Percentiles rank a stretch among this genome's conserved stretches.
Conservation (phyloP, 2,888 invertebrate genomes). For the Petrolisthes cinctipes region DNA sequence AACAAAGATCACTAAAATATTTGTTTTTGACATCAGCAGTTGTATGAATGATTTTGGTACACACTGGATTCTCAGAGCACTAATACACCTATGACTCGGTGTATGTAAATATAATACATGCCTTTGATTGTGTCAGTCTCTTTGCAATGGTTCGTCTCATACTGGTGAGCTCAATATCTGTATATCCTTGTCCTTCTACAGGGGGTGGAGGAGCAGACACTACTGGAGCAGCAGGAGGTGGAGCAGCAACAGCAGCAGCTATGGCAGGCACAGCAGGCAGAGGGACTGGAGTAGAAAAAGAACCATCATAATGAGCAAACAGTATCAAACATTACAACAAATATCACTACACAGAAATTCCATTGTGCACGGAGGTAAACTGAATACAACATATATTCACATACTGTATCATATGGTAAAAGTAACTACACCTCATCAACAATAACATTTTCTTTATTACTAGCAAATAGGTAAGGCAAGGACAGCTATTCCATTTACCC, state of each 20-base stretch:
- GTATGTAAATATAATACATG: constrained; percentile 65
- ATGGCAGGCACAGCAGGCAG: constrained; percentile 66
- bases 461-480: not conserved
- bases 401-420: not conserved
- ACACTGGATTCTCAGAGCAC: too few species aligned
- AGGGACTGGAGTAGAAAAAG: not conserved
- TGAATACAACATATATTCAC: not conserved
- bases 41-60: too few species aligned
- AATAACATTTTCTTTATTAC: not conserved
- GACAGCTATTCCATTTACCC: not conserved
- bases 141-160: constrained; percentile 78
- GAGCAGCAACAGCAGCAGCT: constrained; percentile 36
- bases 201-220: constrained; percentile 56
- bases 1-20: too few species aligned
- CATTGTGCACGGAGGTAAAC: not conserved
- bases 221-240: constrained; percentile 41
- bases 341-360: not conserved
- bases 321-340: not conserved
- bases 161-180: constrained; percentile 75
- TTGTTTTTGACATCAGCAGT: too few species aligned
- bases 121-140: constrained; percentile 77
- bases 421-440: not conserved
- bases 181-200: constrained; percentile 68
- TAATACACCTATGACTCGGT: too few species aligned
- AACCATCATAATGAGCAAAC: not conserved